Base-by-base conservation (phyloP, 2,113 vertebrate species). In the Haemorhous mexicanus region DNA sequence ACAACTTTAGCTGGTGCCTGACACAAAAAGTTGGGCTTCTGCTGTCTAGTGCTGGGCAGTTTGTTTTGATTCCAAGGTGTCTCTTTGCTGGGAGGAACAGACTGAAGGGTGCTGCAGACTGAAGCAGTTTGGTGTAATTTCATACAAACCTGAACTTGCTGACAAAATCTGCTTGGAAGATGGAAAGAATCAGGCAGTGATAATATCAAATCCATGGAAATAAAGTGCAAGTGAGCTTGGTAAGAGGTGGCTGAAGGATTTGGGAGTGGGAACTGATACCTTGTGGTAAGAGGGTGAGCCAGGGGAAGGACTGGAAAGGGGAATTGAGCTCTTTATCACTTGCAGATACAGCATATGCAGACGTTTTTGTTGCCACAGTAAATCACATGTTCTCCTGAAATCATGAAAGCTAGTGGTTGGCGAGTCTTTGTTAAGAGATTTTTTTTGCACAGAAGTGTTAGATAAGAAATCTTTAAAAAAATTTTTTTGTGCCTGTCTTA, bases 11-110 rank as follows among this genome's bases (percentile, higher is more conserved):
- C 18, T 59, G 67, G 28, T 82, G 28, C 21, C 22, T 35, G 16
- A 33, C 23, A 10, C 30, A 35, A n/a, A 35, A 61, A 11, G 7
- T 32, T 28, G 2, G 7, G 26, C 13, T 88, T 10, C 10, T 27
- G 18, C 23, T 20, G 0, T 47, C 46, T 39, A 14, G 21, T 0
- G 0, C 21, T 17, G 30, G 14, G 21, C 16, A 39, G 18, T 26
- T 63, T 53, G 28, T 43, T 84, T 69, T 24, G 39, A 11, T 62
- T 53, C 58, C 7, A 22, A 3, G 43, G 10, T 33, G 50, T 16
- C 22, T 16, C 24, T 87, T 52, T 69, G 32, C 9, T 66, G 79
- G 28, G 26, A 58, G n/a, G 13, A 10, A 2, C n/a, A 30, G 50
- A 11, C 16, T 55, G 12, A 21, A 55, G 22, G 15, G 7, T 58